These are phyloP conservation scores for Hirudo medicinalis DNA, from an alignment of 1,140 invertebrate genomes.

Conservation along the genomic window DNA sequence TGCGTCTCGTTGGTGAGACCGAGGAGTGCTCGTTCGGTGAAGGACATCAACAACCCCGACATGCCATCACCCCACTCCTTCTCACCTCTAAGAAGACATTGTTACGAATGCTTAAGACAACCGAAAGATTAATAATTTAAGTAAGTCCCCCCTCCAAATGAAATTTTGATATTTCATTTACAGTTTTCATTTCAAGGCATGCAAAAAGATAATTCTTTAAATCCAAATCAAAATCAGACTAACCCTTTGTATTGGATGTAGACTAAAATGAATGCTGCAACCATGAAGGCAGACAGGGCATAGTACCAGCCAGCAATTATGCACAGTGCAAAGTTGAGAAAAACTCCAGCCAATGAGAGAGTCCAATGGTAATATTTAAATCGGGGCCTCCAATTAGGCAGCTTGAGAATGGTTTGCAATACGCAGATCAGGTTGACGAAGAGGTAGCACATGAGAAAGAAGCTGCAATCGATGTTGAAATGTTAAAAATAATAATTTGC, in stretches of 20 bases:
- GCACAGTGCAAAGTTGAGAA: conserved; percentile 86
- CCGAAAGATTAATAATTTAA: neutral
- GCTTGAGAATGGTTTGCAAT: conserved; percentile 76
- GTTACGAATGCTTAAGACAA: neutral
- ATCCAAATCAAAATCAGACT: neutral
- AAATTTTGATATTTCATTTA: too few relatives aligned
- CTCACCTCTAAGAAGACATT: conserved; percentile 52
- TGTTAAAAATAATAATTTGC: neutral
- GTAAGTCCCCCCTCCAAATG: neutral
- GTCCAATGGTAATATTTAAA: conserved; percentile 95
- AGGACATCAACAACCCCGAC: conserved; percentile 83
- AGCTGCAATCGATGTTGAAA: conserved; percentile 49
- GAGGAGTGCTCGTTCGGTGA: conserved; percentile 81
- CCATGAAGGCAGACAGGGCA: conserved; percentile 78
- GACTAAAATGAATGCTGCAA: conserved; percentile 56
- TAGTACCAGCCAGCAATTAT: conserved; percentile 97
- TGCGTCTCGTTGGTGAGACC: conserved; percentile 89
- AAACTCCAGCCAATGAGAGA: conserved; percentile 69
- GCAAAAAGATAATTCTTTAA: too few relatives aligned
- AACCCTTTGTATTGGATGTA: conserved; percentile 24
- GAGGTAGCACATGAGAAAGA: conserved; percentile 99
- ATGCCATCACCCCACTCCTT: conserved; percentile 99
- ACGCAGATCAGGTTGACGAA: conserved; percentile 98
- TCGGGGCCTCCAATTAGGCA: conserved; percentile 93
- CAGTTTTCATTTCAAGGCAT: too few relatives aligned